phyloP scores from a whole-genome alignment of 2,113 vertebrate species.

The Nipponia nippon region DNA sequence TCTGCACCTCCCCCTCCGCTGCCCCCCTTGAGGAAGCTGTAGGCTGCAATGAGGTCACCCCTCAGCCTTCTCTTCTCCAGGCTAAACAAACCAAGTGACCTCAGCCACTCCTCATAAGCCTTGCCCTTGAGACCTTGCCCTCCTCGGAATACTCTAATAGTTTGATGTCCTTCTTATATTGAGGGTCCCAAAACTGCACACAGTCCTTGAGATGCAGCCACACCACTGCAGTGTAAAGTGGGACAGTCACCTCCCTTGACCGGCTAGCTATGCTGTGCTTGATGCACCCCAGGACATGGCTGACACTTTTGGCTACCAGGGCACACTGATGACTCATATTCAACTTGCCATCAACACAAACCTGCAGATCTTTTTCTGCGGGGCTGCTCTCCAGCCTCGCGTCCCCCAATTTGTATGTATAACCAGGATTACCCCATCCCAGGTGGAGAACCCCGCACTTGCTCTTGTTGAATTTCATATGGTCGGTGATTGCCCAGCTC shows the following conservation, averaged over 20 bases:
- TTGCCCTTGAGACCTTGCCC: rapidly evolving
- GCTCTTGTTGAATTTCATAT: not conserved
- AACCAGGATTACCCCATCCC: not conserved
- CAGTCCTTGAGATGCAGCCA: rapidly evolving
- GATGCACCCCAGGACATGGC: rapidly evolving
- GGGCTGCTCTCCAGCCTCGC: not conserved
- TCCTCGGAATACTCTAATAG: not conserved
- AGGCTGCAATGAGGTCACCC: not conserved
- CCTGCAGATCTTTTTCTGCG: not conserved
- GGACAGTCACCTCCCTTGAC: not conserved
- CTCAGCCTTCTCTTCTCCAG: not conserved
- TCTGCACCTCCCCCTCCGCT: rapidly evolving
- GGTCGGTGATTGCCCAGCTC: not conserved
- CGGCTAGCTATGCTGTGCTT: rapidly evolving
- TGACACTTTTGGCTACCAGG: not conserved
- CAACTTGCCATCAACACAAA: not conserved
- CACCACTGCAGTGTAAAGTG: not conserved
- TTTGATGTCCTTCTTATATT: not conserved
- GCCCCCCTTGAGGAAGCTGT: not conserved
- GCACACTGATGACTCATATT: not conserved
- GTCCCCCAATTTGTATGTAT: not conserved
- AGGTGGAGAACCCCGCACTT: not conserved
- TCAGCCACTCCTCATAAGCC: rapidly evolving
- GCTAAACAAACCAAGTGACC: not conserved
- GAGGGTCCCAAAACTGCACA: not conserved